These are phyloP conservation scores for Proterorhinus semilunaris DNA, from an alignment of 2,113 vertebrate genomes.

Conservation along the genomic window DNA sequence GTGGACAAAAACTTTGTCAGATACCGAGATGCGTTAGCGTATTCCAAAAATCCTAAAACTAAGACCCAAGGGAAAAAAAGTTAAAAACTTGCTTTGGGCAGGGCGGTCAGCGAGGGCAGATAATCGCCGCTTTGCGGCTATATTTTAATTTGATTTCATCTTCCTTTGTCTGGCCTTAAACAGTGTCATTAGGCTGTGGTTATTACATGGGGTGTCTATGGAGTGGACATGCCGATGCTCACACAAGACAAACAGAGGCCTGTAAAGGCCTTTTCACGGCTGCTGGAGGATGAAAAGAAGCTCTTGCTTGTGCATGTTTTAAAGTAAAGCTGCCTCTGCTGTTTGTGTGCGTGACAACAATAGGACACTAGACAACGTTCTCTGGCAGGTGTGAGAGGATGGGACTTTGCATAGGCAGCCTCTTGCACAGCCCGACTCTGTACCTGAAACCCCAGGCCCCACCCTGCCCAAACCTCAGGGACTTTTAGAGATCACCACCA, in stretches of 20 bases:
- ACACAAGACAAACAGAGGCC: conserved; percentile 38
- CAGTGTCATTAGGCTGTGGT: not conserved
- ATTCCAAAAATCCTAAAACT: too few relatives aligned
- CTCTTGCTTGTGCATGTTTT: conserved; percentile 61
- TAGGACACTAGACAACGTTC: conserved; percentile 62
- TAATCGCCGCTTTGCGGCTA: too few relatives aligned
- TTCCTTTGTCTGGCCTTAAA: conserved; percentile 12
- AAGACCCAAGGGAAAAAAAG: too few relatives aligned
- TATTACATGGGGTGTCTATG: conserved; percentile 18
- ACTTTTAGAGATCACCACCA: conserved; percentile 44
- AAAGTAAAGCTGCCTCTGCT: conserved; percentile 28
- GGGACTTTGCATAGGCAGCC: conserved; percentile 77
- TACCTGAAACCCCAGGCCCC: conserved; percentile 21
- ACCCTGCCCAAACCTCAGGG: conserved; percentile 25
- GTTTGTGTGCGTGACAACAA: conserved; percentile 61
- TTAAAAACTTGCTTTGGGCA: too few relatives aligned
- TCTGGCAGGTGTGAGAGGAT: conserved; percentile 73
- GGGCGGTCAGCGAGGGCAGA: too few relatives aligned
- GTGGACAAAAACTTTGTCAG: too few relatives aligned
- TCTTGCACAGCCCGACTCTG: conserved; percentile 40
- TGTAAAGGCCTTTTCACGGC: conserved; percentile 49
- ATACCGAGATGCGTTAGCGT: too few relatives aligned
- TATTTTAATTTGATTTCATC: conserved; percentile 17
- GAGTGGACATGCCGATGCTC: conserved; percentile 45
- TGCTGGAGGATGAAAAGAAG: conserved; percentile 54